Evolutionary conservation across 2,113 vertebrate genomes (phyloP).

Genomic region (Hirundichthys speculiger): DNA sequence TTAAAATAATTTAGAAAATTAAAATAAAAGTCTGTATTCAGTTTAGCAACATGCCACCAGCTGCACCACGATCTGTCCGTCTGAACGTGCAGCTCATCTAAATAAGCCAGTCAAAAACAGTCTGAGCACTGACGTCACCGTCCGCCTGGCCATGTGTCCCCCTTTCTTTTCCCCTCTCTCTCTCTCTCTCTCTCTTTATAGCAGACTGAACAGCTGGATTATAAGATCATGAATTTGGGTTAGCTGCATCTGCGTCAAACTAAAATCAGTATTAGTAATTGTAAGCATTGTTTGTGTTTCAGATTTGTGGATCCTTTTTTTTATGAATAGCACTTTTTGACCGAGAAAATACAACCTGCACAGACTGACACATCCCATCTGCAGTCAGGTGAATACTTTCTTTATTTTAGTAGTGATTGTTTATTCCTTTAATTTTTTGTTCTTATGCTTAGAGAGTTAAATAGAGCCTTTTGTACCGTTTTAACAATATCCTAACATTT

Average conservation of each 20-base stretch:
- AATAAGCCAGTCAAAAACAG: conserved; percentile 30
- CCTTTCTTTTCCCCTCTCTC: background rate
- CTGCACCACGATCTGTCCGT: too few species aligned
- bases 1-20: too few species aligned
- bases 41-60: too few species aligned
- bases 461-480: too few species aligned
- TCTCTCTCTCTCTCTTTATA: conserved; percentile 28
- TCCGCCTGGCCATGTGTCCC: conserved; percentile 22
- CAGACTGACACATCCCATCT: too few species aligned
- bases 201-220: conserved; percentile 73
- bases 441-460: too few species aligned
- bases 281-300: conserved; percentile 38
- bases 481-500: too few species aligned
- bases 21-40: too few species aligned
- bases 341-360: too few species aligned
- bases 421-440: too few species aligned
- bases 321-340: background rate
- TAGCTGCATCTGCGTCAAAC: conserved; percentile 66
- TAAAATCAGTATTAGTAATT: conserved; percentile 63
- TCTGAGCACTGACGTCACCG: conserved; percentile 31
- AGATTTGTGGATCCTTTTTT: conserved; percentile 29
- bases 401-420: too few species aligned
- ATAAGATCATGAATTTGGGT: conserved; percentile 75
- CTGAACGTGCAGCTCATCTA: conserved; percentile 7
- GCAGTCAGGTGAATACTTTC: too few species aligned